Evolutionary conservation across 2,113 vertebrate genomes (phyloP).

Genomic region (Alethe diademata): DNA sequence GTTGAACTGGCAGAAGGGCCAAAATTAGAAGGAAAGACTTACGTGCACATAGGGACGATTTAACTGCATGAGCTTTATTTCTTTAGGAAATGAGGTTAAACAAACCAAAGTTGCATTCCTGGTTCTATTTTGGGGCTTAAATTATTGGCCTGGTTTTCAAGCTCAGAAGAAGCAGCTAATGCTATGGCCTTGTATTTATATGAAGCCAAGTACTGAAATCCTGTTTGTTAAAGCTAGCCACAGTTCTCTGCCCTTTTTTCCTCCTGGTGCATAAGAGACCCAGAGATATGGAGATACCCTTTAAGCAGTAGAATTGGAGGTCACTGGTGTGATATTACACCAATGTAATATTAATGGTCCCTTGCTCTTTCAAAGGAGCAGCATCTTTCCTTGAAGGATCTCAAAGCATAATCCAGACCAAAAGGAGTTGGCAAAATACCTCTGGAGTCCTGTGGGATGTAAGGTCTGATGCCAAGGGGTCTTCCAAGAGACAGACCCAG

Average conservation of each 20-base stretch:
- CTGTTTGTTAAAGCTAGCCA: background rate
- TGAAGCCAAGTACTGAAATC: background rate
- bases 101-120: background rate
- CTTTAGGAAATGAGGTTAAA: background rate
- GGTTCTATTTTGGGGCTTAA: background rate
- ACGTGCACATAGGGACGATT: background rate
- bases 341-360: background rate
- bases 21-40: background rate
- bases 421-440: background rate
- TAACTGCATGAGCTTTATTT: background rate
- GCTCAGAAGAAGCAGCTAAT: background rate
- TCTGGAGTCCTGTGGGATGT: background rate
- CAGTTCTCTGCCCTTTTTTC: background rate
- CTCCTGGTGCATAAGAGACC: background rate
- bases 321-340: background rate
- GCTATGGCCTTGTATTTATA: background rate
- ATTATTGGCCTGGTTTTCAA: background rate
- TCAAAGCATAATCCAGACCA: background rate
- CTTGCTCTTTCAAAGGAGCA: background rate
- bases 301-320: background rate
- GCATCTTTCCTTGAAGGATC: background rate
- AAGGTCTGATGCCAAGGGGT: background rate
- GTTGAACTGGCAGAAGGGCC: background rate
- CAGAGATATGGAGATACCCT: background rate
- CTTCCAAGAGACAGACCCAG: background rate